Conservation (phyloP, 2,797 vertebrate species). For the Cossypha dichroa region DNA sequence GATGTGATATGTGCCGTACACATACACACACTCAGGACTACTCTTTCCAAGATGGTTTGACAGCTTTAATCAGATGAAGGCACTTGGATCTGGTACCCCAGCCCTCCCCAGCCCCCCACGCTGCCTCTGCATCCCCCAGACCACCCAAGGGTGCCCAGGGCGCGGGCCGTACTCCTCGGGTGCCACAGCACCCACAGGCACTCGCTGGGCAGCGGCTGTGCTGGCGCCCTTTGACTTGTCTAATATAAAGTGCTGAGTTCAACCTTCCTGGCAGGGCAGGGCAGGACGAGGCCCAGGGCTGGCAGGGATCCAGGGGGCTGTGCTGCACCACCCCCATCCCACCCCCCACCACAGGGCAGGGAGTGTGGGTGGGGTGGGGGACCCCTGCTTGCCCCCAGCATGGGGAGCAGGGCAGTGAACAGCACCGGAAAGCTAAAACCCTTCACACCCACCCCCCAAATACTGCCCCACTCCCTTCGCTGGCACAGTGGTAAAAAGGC, state of each 20-base stretch:
- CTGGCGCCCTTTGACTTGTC: slow-evolving; percentile 36
- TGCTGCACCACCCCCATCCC: background rate
- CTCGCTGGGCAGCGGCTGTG: background rate
- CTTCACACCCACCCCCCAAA: background rate
- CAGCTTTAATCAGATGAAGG: slow-evolving; percentile 61
- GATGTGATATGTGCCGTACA: fast-evolving
- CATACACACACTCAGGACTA: background rate
- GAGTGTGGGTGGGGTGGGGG: too few relatives aligned
- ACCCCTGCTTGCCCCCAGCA: background rate
- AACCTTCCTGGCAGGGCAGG: background rate
- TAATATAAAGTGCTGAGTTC: slow-evolving; percentile 60
- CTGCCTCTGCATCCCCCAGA: background rate
- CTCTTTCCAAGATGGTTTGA: slow-evolving; percentile 19
- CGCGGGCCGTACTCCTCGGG: fast-evolving
- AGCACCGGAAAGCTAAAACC: slow-evolving; percentile 8
- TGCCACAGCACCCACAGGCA: background rate
- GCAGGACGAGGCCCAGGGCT: background rate
- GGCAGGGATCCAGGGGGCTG: background rate
- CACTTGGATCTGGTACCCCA: slow-evolving; percentile 57
- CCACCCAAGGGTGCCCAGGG: background rate
- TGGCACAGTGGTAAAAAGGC: slow-evolving; percentile 42
- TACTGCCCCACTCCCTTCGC: background rate
- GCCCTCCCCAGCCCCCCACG: background rate
- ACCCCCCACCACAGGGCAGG: background rate
- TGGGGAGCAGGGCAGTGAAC: background rate